These are phyloP conservation scores for Corydoras sp. DNA, from an alignment of 2,113 vertebrate species.

Conservation along the genomic window DNA sequence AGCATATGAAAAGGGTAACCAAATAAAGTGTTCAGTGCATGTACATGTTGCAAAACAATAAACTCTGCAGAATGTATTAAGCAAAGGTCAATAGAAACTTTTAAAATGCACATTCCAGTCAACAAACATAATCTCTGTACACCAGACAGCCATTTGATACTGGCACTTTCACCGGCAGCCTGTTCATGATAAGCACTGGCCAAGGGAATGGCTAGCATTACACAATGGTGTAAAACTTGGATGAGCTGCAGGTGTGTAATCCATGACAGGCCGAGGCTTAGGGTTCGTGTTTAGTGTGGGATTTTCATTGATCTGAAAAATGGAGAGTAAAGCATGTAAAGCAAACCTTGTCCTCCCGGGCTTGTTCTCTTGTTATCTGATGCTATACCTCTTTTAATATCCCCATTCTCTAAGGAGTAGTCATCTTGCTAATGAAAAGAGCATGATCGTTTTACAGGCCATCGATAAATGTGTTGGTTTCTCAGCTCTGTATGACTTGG, in stretches of 20 bases:
- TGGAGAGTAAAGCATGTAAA: conserved; percentile 17
- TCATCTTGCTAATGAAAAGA: conserved; percentile 42
- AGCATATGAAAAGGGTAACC: too few species aligned
- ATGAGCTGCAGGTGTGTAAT: neutral
- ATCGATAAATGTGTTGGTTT: conserved; percentile 20
- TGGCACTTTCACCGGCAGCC: neutral
- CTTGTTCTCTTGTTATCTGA: neutral
- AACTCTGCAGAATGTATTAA: too few species aligned
- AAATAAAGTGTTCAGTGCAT: too few species aligned
- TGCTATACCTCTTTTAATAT: neutral
- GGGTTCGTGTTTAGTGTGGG: neutral
- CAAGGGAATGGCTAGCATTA: neutral
- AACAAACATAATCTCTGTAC: too few species aligned
- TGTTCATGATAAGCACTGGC: neutral
- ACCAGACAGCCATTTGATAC: too few species aligned
- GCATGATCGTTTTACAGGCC: conserved; percentile 20
- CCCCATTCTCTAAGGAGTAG: conserved; percentile 16
- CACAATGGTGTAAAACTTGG: neutral
- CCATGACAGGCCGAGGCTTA: neutral
- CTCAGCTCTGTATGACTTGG: neutral
- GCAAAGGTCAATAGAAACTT: too few species aligned
- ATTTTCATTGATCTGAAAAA: conserved; percentile 5
- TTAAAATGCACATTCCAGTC: too few species aligned
- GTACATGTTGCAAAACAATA: too few species aligned
- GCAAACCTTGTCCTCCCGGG: neutral